These are phyloP conservation scores for Camarhynchus parvulus DNA, from an alignment of 2,113 vertebrate genomes.

Conservation along the genomic window DNA sequence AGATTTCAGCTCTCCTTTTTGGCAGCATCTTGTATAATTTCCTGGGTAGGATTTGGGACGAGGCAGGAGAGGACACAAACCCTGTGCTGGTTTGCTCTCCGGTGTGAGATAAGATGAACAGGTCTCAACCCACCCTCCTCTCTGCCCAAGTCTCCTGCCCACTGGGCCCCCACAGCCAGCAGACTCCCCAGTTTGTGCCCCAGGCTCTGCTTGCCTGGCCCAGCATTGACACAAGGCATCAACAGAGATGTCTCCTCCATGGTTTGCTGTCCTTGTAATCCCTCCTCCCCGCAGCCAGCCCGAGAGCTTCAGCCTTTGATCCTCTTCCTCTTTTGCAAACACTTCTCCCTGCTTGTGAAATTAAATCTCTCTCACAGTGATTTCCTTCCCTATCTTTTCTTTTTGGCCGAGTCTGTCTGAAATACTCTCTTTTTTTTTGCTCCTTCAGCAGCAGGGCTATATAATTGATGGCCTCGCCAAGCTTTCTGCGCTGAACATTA, in stretches of 20 bases:
- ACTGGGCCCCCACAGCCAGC: rapidly evolving
- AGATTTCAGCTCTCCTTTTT: background rate
- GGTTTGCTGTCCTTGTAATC: background rate
- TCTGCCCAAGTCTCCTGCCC: background rate
- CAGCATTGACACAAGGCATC: background rate
- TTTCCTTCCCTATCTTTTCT: constrained; percentile 67
- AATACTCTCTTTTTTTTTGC: constrained; percentile 47
- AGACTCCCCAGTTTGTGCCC: background rate
- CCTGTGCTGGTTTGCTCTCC: rapidly evolving
- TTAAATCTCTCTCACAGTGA: constrained; percentile 61
- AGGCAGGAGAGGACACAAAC: background rate
- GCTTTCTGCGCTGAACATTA: constrained; percentile 58
- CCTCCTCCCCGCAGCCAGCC: background rate
- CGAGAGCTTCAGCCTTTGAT: background rate
- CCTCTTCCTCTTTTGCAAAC: constrained; percentile 50
- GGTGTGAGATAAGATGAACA: background rate
- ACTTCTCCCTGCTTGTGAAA: constrained; percentile 19
- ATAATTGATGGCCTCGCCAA: constrained; percentile 76
- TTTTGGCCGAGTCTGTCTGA: constrained; percentile 64
- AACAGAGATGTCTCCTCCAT: constrained; percentile 13
- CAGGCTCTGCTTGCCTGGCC: background rate
- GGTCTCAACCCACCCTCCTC: background rate
- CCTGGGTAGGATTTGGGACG: background rate
- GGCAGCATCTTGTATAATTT: background rate
- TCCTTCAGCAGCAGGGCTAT: constrained; percentile 65